Evolutionary conservation across 2,888 invertebrate species (phyloP).

Genomic region (Sphecodes monilicornis): DNA sequence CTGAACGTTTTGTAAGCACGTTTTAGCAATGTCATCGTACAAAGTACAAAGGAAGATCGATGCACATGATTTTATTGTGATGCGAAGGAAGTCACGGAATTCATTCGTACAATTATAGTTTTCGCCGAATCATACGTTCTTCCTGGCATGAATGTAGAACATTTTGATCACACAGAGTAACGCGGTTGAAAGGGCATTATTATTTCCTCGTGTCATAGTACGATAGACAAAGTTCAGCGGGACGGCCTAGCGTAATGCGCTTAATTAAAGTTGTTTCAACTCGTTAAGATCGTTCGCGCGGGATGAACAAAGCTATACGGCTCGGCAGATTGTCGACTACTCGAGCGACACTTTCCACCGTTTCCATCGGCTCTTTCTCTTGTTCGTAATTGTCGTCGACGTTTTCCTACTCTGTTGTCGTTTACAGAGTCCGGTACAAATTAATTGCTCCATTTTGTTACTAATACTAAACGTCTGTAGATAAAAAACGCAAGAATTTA

Average conservation of each 20-base stretch:
- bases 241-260: constrained; percentile 78
- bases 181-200: constrained; percentile 53
- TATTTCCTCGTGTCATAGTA: constrained; percentile 66
- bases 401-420: neutral
- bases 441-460: neutral
- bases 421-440: neutral
- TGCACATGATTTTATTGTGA: constrained; percentile 4
- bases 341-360: constrained; percentile 55
- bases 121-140: neutral
- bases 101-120: neutral
- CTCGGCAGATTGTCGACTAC: constrained; percentile 54
- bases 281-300: constrained; percentile 83
- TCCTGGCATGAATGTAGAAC: neutral
- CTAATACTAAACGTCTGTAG: neutral
- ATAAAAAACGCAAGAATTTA: neutral
- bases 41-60: neutral
- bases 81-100: neutral
- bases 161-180: constrained; percentile 19
- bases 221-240: constrained; percentile 76
- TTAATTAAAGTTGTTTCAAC: constrained; percentile 84
- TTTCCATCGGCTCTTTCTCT: constrained; percentile 25
- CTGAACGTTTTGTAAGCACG: neutral
- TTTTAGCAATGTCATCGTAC: neutral
- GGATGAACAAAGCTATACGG: constrained; percentile 79
- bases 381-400: neutral